phyloP scores from a whole-genome alignment of 1,140 invertebrate genomes.

The Heterodera carotae region DNA sequence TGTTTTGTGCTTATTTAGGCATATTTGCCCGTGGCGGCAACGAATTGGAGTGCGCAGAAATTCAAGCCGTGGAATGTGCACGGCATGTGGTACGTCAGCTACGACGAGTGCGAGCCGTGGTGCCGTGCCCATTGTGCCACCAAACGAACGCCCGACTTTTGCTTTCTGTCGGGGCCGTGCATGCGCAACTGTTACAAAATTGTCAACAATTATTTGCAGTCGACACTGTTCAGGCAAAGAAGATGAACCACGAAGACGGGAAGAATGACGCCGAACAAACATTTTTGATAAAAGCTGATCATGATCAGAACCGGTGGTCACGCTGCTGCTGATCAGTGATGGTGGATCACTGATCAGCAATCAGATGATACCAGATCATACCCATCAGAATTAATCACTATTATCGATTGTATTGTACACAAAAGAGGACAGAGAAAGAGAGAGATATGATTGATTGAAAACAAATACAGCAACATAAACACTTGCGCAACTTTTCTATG shows the following conservation, averaged over 20 bases:
- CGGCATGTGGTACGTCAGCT: neutral
- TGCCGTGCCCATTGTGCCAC: slow-evolving; percentile 12
- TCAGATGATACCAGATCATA: neutral
- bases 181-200: slow-evolving; percentile 10
- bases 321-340: neutral
- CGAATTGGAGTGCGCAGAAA: neutral
- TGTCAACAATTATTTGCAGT: neutral
- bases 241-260: neutral
- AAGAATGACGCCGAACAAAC: no score
- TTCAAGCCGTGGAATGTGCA: slow-evolving; percentile 1
- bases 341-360: neutral
- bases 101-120: slow-evolving; percentile 12
- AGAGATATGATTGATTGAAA: no score
- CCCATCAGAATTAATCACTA: no score
- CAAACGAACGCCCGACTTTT: slow-evolving; percentile 7
- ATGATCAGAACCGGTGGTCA: no score
- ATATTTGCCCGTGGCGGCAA: neutral
- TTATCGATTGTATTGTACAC: no score
- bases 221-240: neutral
- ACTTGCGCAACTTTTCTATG: no score
- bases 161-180: neutral
- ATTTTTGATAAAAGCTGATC: no score
- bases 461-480: no score
- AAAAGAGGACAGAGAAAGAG: no score
- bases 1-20: neutral